Evolutionary conservation across 2,113 vertebrate species (phyloP).

Genomic region (Numenius arquata): DNA sequence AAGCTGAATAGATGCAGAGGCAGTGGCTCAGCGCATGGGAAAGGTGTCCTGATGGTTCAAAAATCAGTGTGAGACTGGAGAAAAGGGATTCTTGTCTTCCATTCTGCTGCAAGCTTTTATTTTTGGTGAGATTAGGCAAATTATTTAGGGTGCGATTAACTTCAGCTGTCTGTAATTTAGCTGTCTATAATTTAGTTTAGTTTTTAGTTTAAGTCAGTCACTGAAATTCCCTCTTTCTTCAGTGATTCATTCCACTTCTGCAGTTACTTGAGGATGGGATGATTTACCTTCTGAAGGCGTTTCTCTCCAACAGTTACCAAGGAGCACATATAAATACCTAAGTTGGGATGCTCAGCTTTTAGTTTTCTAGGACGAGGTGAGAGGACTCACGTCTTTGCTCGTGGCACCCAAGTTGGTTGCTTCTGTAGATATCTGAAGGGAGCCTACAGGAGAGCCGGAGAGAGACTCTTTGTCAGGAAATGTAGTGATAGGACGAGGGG

Average conservation of each 20-base stretch:
- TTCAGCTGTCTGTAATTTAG: not conserved
- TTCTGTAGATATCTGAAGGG: too few species aligned
- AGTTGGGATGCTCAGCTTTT: not conserved
- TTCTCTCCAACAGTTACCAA: not conserved
- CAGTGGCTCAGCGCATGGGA: not conserved
- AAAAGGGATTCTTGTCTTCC: not conserved
- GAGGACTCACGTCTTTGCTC: not conserved
- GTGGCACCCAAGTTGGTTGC: not conserved
- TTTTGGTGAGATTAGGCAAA: not conserved
- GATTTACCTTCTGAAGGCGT: not conserved
- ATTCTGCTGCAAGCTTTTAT: not conserved
- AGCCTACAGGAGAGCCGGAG: too few species aligned
- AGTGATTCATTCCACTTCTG: not conserved
- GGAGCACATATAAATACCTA: not conserved
- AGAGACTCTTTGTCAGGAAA: too few species aligned
- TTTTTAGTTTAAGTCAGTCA: not conserved
- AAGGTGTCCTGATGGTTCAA: not conserved
- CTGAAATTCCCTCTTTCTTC: not conserved
- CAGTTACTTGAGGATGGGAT: not conserved
- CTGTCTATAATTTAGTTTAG: not conserved
- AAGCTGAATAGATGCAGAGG: not conserved
- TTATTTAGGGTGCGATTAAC: not conserved
- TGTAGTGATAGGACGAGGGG: too few species aligned
- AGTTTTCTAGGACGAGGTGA: not conserved
- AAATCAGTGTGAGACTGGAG: not conserved